These are phyloP conservation scores for Chroicocephalus ridibundus DNA, from an alignment of 2,113 vertebrate species.

Conservation along the genomic window DNA sequence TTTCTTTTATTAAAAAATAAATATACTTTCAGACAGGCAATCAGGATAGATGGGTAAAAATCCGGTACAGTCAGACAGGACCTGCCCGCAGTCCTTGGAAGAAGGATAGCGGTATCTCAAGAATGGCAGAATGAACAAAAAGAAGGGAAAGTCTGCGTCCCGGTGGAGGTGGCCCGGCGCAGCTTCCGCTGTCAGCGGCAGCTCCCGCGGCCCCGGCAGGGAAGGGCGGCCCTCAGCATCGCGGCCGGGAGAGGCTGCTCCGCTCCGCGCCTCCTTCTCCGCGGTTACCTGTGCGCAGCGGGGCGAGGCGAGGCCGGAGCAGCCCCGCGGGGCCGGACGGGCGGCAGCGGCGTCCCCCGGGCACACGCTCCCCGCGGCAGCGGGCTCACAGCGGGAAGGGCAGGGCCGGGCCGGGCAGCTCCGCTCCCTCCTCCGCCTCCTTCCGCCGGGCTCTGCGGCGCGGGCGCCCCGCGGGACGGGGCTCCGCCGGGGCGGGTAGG, in stretches of 20 bases:
- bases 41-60: background rate
- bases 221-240: background rate
- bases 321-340: background rate
- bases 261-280: background rate
- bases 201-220: background rate
- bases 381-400: background rate
- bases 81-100: background rate
- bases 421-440: background rate
- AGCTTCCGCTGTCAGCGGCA: slow-evolving; percentile 21
- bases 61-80: background rate
- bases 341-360: background rate
- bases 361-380: background rate
- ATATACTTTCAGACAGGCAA: background rate
- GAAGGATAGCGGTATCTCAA: background rate
- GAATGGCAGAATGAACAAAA: background rate
- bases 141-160: background rate
- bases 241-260: background rate
- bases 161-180: background rate
- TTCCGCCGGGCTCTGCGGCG: background rate
- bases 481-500: background rate
- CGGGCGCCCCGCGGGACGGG: background rate
- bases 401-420: background rate
- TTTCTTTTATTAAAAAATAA: slow-evolving; percentile 29
- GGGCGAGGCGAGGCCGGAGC: background rate
- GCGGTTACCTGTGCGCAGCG: slow-evolving; percentile 13